Base-by-base conservation (phyloP, 2,797 vertebrate genomes). In the Echeneis naucrates region DNA sequence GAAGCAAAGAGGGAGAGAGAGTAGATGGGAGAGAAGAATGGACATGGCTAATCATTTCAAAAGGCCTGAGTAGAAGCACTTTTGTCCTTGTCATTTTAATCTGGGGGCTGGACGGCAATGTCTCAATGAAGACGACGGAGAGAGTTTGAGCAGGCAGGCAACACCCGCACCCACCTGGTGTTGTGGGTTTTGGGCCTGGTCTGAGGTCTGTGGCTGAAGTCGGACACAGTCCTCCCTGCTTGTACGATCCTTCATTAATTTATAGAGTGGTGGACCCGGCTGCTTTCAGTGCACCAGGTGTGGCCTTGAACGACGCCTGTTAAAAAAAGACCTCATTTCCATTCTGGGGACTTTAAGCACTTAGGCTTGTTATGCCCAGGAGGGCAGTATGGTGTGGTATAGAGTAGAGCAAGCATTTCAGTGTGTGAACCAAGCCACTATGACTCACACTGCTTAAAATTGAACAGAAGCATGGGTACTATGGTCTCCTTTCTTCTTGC, bases 61-160 rank as follows among this genome's bases (percentile, higher is more conserved):
- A 85, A 88, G 69, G 38, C 59, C 75, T 13, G 56, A 82, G 65
- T 60, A 60, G 67, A 77, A 78, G 70, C 58, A 72, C 69, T 87
- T 89, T 82, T 69, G 76, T 89, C 82, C 77, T 83, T 84, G 81
- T 88, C 77, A 67, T 89, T 90, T 88, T 82, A 85, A 87, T 86
- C 67, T 78, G 71, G n/a, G 61, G 51, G 53, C 63, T 68, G 53
- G 54, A 77, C 66, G 51, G 27, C 26, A 21, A 23, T 51, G 32
- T 67, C 80, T 88, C 78, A 67, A 71, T 84, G 68, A 78, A 70
- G 65, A 65, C 11, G 30, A 83, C 21, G 52, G 60, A 71, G 63
- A 67, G 59, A 77, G 56, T 75, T 66, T 65, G 51, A 82, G 65
- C 64, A 48, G 27, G 42, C 17, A 45, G 26, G 44, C 45, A 62